A percentile compares a stretch with the other conserved stretches of the same genome.
Evolutionary conservation across 2,113 vertebrate species (phyloP).

Genomic region (Xenopus borealis): DNA sequence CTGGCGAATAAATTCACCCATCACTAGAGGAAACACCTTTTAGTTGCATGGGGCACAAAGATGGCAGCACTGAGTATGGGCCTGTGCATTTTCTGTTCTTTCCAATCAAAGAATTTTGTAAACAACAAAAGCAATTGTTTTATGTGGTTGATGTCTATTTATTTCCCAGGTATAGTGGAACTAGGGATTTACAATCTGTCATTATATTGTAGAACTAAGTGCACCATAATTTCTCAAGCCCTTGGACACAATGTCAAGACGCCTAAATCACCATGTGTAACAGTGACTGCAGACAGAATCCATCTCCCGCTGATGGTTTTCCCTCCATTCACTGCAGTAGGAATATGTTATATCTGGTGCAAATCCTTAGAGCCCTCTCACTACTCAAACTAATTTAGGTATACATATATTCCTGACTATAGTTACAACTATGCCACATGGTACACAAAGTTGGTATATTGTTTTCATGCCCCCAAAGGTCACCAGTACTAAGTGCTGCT

Average conservation of each 20-base stretch:
- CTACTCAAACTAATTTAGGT: slow-evolving; percentile 26
- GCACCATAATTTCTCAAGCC: slow-evolving; percentile 6
- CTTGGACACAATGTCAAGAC: not conserved
- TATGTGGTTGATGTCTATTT: no score
- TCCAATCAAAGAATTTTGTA: no score
- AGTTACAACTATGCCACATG: not conserved
- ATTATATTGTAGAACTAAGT: not conserved
- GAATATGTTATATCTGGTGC: slow-evolving; percentile 24
- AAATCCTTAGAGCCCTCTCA: slow-evolving; percentile 15
- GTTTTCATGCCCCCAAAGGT: no score
- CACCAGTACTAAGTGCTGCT: no score
- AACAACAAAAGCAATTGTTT: no score
- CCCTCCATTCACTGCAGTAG: not conserved
- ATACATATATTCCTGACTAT: slow-evolving; percentile 27
- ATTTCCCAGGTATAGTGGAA: not conserved
- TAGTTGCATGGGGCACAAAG: no score
- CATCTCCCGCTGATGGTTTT: slow-evolving; percentile 1
- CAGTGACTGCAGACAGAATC: not conserved
- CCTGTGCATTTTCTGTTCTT: no score
- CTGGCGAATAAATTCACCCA: no score
- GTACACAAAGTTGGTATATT: no score
- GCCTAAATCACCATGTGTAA: not conserved
- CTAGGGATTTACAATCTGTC: slow-evolving; percentile 19
- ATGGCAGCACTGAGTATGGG: no score
- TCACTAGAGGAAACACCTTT: no score